A percentile compares a stretch with the other conserved stretches of the same genome.
Conservation (phyloP, 2,888 invertebrate genomes). For the Carterocephalus palaemon region DNA sequence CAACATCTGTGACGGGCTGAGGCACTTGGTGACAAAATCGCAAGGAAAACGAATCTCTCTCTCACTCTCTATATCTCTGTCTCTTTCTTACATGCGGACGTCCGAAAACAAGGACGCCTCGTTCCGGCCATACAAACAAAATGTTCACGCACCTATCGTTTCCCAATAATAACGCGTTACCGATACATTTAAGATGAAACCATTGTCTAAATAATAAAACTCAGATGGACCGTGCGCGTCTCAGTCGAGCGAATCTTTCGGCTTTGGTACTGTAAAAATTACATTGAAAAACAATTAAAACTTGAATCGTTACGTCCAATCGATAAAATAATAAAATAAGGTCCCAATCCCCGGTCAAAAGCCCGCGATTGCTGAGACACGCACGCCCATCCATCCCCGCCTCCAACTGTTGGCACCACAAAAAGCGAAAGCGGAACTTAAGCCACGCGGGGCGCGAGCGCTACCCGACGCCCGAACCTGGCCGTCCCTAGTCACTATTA, state of each 20-base stretch:
- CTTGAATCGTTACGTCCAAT: not conserved
- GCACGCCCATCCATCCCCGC: not conserved
- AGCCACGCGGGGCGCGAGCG: slow-evolving; percentile 35
- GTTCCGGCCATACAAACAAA: slow-evolving; percentile 6
- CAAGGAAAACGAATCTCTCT: slow-evolving; percentile 7
- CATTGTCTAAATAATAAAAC: not conserved
- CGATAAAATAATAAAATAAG: not conserved
- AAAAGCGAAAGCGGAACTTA: slow-evolving; percentile 46
- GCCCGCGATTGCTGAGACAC: slow-evolving; percentile 1
- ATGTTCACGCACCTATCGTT: slow-evolving; percentile 11
- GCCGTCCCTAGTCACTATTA: slow-evolving; percentile 42
- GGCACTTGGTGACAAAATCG: slow-evolving; percentile 57
- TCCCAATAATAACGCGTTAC: slow-evolving; percentile 1
- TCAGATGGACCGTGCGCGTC: not conserved
- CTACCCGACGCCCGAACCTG: too few species aligned
- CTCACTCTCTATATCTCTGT: slow-evolving; percentile 2
- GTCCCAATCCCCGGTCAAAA: not conserved
- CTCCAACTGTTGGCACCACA: slow-evolving; percentile 40
- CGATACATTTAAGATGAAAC: slow-evolving; percentile 9
- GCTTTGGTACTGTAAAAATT: slow-evolving; percentile 15
- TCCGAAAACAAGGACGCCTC: slow-evolving; percentile 1
- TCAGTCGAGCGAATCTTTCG: slow-evolving; percentile 1
- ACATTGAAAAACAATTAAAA: not conserved
- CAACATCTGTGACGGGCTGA: slow-evolving; percentile 40
- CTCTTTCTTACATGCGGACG: slow-evolving; percentile 1